Conservation (phyloP, 2,888 invertebrate genomes). For the Callyntrura guangdongensis region DNA sequence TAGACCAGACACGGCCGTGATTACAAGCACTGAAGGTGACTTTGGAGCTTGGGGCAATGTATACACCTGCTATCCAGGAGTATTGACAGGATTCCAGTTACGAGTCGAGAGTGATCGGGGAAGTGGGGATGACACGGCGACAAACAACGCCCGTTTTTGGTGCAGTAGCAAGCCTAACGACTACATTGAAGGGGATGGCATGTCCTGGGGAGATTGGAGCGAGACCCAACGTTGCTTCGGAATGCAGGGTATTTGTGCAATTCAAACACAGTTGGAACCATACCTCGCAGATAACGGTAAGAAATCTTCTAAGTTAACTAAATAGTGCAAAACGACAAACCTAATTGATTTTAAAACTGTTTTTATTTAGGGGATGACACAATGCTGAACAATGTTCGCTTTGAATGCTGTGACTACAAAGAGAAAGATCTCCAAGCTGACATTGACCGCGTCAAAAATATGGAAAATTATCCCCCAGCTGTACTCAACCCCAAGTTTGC, state of each 20-base stretch:
- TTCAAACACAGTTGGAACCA: slow-evolving; percentile 80
- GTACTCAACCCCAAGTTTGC: background rate
- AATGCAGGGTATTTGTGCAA: slow-evolving; percentile 70
- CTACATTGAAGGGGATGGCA: slow-evolving; percentile 77
- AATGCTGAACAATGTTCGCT: slow-evolving; percentile 19
- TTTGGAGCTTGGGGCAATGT: slow-evolving; percentile 70
- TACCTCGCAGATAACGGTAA: background rate
- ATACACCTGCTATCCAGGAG: slow-evolving; percentile 60
- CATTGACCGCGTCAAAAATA: background rate
- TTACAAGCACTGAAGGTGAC: slow-evolving; percentile 42
- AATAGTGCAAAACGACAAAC: background rate
- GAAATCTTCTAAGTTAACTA: background rate
- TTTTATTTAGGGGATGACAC: slow-evolving; percentile 37
- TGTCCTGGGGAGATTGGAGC: slow-evolving; percentile 68
- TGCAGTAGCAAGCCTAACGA: slow-evolving; percentile 53
- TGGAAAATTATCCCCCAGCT: background rate
- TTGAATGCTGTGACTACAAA: slow-evolving; percentile 21
- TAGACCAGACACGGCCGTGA: slow-evolving; percentile 2
- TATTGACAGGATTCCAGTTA: slow-evolving; percentile 46
- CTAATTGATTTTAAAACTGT: slow-evolving; percentile 1
- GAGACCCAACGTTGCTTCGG: slow-evolving; percentile 51
- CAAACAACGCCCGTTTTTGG: slow-evolving; percentile 63
- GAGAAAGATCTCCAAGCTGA: background rate
- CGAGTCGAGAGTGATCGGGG: background rate
- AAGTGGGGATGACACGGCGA: slow-evolving; percentile 66